Percentiles rank a stretch among this genome's conserved stretches.
These are phyloP conservation scores for Ceyx erithaca DNA, from an alignment of 2,797 vertebrate species.

Conservation along the genomic window DNA sequence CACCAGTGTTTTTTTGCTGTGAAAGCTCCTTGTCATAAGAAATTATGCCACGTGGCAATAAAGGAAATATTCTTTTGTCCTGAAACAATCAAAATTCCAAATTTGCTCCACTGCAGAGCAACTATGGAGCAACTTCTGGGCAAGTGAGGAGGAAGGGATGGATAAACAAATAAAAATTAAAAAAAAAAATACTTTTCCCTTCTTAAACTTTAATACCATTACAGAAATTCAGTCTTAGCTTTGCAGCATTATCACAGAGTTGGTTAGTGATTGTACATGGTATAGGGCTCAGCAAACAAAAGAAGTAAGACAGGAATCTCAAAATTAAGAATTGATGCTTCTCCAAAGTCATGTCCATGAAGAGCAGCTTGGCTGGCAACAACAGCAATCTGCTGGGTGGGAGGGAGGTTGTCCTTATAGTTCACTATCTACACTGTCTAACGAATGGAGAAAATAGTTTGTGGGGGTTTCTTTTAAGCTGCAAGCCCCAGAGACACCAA, in stretches of 20 bases:
- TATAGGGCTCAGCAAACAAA: neutral
- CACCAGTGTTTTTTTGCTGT: neutral
- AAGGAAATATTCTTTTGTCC: constrained; percentile 29
- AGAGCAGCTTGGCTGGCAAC: neutral
- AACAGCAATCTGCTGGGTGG: neutral
- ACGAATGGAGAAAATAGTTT: neutral
- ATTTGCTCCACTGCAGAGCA: neutral
- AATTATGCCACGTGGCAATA: constrained; percentile 36
- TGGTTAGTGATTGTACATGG: neutral
- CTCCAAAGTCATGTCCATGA: neutral
- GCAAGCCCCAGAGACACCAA: neutral
- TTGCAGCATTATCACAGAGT: neutral
- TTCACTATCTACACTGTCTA: neutral
- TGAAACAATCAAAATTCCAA: constrained; percentile 14
- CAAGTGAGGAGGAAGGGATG: neutral
- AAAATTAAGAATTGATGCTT: neutral
- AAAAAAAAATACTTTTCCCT: neutral
- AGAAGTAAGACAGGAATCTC: neutral
- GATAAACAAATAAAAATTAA: neutral
- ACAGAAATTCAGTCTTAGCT: neutral
- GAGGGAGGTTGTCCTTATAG: neutral
- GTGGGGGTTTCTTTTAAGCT: neutral
- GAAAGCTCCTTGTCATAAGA: constrained; percentile 36
- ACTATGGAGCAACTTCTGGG: neutral
- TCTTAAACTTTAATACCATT: neutral